phyloP scores from a whole-genome alignment of 2,797 vertebrate genomes.

The Petrocephalus schoutedeni region DNA sequence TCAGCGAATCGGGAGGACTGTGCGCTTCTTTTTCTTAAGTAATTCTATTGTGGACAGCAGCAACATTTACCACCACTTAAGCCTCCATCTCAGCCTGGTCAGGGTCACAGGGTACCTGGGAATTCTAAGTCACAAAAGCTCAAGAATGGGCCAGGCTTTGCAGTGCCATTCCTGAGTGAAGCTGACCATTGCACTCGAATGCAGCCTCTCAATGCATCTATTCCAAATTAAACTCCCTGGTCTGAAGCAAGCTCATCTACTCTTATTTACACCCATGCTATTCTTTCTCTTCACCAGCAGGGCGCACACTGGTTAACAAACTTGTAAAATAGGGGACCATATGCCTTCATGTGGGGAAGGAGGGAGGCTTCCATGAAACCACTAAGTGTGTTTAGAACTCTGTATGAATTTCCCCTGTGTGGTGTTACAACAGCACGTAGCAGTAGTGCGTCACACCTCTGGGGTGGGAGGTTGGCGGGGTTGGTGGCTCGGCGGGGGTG shows the following conservation, averaged over 20 bases:
- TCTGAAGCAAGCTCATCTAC: neutral
- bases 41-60: neutral
- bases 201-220: neutral
- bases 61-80: neutral
- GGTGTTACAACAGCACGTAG: neutral
- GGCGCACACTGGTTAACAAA: neutral
- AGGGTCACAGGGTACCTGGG: neutral
- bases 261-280: neutral
- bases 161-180: neutral
- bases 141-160: neutral
- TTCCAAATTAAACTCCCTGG: neutral
- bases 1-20: neutral
- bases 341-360: neutral
- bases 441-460: neutral
- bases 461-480: neutral
- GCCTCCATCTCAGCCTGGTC: neutral
- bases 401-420: neutral
- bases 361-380: neutral
- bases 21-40: neutral
- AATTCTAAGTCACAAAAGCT: neutral
- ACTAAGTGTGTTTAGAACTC: neutral
- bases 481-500: neutral
- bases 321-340: neutral
- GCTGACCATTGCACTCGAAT: neutral
- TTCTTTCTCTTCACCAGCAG: neutral